phyloP scores from a whole-genome alignment of 2,888 invertebrate genomes.

The Tetropium fuscum region DNA sequence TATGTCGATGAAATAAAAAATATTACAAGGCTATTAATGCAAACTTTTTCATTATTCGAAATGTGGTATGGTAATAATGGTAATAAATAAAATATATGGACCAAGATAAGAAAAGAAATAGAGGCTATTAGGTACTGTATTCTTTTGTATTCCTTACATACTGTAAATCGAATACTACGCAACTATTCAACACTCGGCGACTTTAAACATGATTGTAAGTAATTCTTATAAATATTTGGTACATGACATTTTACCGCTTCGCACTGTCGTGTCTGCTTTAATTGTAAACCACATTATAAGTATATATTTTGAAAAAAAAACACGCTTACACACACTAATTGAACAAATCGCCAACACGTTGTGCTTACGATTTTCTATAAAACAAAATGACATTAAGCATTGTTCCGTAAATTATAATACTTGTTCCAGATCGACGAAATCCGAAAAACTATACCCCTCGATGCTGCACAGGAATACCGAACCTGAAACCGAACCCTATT shows the following conservation, averaged over 20 bases:
- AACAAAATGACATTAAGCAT: not conserved
- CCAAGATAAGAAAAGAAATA: too few species aligned
- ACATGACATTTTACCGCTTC: constrained; percentile 27
- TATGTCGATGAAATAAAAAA: too few species aligned
- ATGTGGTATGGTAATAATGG: too few species aligned
- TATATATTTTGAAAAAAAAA: constrained; percentile 1
- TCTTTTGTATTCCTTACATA: too few species aligned
- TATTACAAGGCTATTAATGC: too few species aligned
- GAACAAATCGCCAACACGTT: not conserved
- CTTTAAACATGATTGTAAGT: too few species aligned
- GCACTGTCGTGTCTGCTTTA: constrained; percentile 51
- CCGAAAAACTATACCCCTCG: constrained; percentile 93
- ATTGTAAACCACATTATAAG: constrained; percentile 35
- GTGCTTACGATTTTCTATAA: constrained; percentile 18
- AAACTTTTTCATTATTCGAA: too few species aligned
- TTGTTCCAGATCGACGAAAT: constrained; percentile 87
- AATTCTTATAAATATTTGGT: constrained; percentile 34
- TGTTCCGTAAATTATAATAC: too few species aligned
- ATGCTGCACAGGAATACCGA: constrained; percentile 87
- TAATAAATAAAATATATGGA: too few species aligned
- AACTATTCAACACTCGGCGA: too few species aligned
- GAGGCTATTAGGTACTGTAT: too few species aligned
- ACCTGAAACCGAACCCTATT: constrained; percentile 88
- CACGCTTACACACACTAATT: constrained; percentile 13
- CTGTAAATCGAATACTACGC: too few species aligned